phyloP scores from a whole-genome alignment of 1,140 invertebrate genomes.

The Psilanteris sp. region DNA sequence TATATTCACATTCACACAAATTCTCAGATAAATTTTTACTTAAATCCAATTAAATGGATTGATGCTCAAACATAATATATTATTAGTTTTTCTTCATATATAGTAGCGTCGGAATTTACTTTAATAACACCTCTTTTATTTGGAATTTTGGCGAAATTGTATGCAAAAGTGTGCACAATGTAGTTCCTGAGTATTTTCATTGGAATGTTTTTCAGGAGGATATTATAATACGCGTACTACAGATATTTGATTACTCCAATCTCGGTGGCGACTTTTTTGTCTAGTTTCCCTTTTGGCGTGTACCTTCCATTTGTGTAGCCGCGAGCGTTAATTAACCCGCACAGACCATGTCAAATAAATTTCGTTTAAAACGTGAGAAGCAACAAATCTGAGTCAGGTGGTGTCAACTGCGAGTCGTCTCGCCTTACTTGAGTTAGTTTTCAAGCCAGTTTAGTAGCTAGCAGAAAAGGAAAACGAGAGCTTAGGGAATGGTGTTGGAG shows the following conservation, averaged over 20 bases:
- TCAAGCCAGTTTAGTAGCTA: slow-evolving; percentile 67
- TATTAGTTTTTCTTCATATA: slow-evolving; percentile 3
- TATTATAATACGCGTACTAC: slow-evolving; percentile 53
- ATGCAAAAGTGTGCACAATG: slow-evolving; percentile 1
- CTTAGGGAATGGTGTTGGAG: slow-evolving; percentile 40
- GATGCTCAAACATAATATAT: too few species aligned
- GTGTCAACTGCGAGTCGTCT: slow-evolving; percentile 74
- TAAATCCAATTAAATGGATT: too few species aligned
- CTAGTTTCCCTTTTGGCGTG: slow-evolving; percentile 12
- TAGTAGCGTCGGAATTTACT: slow-evolving; percentile 10
- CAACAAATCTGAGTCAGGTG: slow-evolving; percentile 80
- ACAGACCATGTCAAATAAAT: slow-evolving; percentile 78
- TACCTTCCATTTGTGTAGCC: slow-evolving; percentile 49
- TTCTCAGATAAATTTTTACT: too few species aligned
- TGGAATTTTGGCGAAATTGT: slow-evolving; percentile 11
- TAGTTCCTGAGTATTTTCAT: slow-evolving; percentile 5
- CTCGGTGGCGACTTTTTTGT: slow-evolving; percentile 51
- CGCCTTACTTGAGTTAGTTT: slow-evolving; percentile 74
- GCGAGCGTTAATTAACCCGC: slow-evolving; percentile 77
- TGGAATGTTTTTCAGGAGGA: slow-evolving; percentile 29
- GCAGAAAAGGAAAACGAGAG: slow-evolving; percentile 59
- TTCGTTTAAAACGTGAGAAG: slow-evolving; percentile 80
- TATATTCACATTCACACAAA: too few species aligned
- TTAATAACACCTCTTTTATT: slow-evolving; percentile 12
- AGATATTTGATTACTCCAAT: slow-evolving; percentile 68